phyloP scores from a whole-genome alignment of 1,140 invertebrate species.

The Protaetia brevitarsis region DNA sequence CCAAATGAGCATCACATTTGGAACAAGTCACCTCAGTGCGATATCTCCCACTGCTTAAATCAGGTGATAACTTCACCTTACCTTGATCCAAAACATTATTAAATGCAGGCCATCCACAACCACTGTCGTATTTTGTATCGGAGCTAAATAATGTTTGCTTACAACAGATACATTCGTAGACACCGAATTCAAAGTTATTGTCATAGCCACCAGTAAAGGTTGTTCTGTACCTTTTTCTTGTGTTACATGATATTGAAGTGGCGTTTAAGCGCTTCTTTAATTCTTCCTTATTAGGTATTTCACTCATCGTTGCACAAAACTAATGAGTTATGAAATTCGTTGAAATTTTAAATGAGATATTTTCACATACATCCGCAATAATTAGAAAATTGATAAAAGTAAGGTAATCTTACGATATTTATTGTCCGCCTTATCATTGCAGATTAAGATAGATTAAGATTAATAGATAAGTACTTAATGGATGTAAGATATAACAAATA shows the following conservation, averaged over 20 bases:
- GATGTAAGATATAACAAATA: too few relatives aligned
- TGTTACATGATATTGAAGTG: conserved; percentile 90
- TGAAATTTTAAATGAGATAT: neutral
- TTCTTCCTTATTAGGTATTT: conserved; percentile 65
- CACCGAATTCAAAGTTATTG: conserved; percentile 83
- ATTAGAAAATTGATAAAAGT: neutral
- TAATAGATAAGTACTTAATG: neutral
- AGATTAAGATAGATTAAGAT: neutral
- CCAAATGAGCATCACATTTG: conserved; percentile 89
- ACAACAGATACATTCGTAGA: conserved; percentile 90
- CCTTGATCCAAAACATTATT: conserved; percentile 89
- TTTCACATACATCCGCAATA: neutral
- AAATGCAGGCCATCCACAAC: conserved; percentile 97
- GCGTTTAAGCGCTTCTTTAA: conserved; percentile 82
- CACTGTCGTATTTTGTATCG: conserved; percentile 91
- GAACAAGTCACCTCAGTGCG: conserved; percentile 84
- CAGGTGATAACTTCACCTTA: conserved; percentile 81
- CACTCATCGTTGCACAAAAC: neutral
- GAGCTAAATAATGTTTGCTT: conserved; percentile 87
- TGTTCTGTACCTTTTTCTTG: conserved; percentile 95
- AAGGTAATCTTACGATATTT: too few relatives aligned
- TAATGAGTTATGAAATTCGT: neutral
- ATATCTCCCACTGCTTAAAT: conserved; percentile 85
- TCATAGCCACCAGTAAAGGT: conserved; percentile 80
- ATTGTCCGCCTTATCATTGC: conserved; percentile 9